These are phyloP conservation scores for Hermodice carunculata DNA, from an alignment of 2,888 invertebrate species.

Conservation along the genomic window DNA sequence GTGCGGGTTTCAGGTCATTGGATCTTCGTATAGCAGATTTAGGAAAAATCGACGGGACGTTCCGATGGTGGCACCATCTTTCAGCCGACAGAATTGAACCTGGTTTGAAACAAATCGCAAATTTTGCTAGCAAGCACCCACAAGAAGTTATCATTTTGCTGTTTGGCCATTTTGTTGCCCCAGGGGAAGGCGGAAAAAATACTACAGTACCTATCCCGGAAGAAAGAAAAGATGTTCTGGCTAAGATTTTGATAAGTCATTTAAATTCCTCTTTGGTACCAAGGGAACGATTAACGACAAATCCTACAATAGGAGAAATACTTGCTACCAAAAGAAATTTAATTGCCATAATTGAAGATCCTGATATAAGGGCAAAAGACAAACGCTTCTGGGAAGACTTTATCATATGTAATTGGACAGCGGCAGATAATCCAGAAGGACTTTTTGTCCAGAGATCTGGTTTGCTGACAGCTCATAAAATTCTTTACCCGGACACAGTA, in stretches of 20 bases:
- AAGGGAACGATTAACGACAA: neutral
- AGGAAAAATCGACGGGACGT: neutral
- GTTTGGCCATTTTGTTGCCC: conserved; percentile 2
- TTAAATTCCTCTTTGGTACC: neutral
- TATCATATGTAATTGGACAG: neutral
- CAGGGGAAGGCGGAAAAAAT: neutral
- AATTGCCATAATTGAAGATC: neutral
- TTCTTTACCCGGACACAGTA: no score
- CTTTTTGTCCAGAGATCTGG: neutral
- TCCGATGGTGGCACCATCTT: conserved; percentile 18
- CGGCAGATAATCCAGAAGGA: neutral
- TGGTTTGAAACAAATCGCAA: neutral
- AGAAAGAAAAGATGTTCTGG: neutral
- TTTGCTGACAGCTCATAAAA: neutral
- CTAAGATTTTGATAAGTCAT: neutral
- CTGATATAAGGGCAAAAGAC: neutral
- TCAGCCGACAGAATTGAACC: neutral
- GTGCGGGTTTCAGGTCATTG: conserved; percentile 8
- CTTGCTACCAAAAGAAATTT: neutral
- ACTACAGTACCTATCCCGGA: neutral
- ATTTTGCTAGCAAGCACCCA: neutral
- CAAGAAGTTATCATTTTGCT: neutral
- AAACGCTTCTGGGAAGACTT: neutral
- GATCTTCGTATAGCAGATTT: conserved; percentile 18
- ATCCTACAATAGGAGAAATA: conserved; percentile 9